Evolutionary conservation across 2,113 vertebrate genomes (phyloP).

Genomic region (Himantopus leucocephalus): DNA sequence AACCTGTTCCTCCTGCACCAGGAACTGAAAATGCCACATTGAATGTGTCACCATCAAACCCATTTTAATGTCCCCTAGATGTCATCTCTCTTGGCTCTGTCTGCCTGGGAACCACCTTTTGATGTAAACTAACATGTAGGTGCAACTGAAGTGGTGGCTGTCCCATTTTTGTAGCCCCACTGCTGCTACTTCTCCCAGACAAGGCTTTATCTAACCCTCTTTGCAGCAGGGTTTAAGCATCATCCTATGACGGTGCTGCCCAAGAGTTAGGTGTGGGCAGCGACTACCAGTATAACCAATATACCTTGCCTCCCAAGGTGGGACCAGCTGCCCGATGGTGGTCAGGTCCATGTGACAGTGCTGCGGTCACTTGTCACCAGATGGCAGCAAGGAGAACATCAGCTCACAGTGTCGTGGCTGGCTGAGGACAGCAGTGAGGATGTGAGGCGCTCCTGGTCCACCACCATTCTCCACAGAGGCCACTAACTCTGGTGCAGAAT

Average conservation of each 20-base stretch:
- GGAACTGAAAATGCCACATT: neutral
- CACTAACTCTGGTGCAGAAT: neutral
- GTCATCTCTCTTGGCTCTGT: neutral
- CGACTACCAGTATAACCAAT: neutral
- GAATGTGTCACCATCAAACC: neutral
- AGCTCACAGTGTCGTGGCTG: neutral
- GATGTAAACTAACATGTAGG: neutral
- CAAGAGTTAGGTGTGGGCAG: too few species aligned
- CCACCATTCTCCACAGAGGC: fast-evolving
- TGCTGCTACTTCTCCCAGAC: neutral
- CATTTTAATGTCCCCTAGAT: neutral
- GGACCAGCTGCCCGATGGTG: neutral
- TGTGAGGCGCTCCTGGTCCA: fast-evolving
- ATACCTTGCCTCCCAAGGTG: neutral
- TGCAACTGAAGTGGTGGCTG: neutral
- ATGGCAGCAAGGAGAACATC: slow-evolving; percentile 6
- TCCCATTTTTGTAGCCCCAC: neutral
- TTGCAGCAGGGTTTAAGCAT: neutral
- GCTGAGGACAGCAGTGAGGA: neutral
- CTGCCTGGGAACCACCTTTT: neutral
- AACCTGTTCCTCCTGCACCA: slow-evolving; percentile 2
- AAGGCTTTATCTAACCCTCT: neutral
- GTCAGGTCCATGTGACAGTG: neutral
- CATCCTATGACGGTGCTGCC: neutral
- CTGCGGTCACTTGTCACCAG: neutral